phyloP scores from a whole-genome alignment of 2,888 invertebrate genomes.

The Asteroscopus sphinx region DNA sequence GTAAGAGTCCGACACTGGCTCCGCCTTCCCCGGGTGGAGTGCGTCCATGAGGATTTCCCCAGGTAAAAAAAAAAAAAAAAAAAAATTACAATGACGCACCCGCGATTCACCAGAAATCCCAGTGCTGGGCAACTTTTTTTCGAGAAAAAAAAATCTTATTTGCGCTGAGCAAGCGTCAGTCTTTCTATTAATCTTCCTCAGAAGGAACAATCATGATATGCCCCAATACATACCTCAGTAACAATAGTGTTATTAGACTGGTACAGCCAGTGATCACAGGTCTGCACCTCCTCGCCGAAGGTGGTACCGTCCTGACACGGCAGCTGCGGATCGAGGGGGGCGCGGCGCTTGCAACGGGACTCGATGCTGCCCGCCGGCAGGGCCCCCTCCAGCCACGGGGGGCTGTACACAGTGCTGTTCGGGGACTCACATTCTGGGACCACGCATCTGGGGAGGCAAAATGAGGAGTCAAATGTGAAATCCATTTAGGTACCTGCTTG shows the following conservation, averaged over 20 bases:
- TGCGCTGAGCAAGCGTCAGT: no score
- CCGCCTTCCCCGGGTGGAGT: no score
- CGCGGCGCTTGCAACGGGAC: constrained; percentile 69
- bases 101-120: no score
- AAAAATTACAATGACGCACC: no score
- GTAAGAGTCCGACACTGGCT: no score
- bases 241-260: constrained; percentile 69
- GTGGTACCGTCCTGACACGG: constrained; percentile 61
- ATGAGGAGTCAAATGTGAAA: neutral
- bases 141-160: no score
- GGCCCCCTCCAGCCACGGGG: constrained; percentile 74
- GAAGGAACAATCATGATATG: no score
- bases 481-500: no score
- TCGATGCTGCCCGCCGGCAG: constrained; percentile 63
- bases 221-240: constrained; percentile 60
- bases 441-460: constrained; percentile 73
- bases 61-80: no score
- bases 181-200: no score
- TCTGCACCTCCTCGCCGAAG: constrained; percentile 75
- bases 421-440: constrained; percentile 81
- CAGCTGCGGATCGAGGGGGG: constrained; percentile 58
- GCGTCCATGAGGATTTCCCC: no score
- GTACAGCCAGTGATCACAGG: constrained; percentile 69
- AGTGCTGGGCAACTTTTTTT: no score
- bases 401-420: constrained; percentile 73